Conservation (phyloP, 2,888 invertebrate species). For the Trichopria drosophilae region DNA sequence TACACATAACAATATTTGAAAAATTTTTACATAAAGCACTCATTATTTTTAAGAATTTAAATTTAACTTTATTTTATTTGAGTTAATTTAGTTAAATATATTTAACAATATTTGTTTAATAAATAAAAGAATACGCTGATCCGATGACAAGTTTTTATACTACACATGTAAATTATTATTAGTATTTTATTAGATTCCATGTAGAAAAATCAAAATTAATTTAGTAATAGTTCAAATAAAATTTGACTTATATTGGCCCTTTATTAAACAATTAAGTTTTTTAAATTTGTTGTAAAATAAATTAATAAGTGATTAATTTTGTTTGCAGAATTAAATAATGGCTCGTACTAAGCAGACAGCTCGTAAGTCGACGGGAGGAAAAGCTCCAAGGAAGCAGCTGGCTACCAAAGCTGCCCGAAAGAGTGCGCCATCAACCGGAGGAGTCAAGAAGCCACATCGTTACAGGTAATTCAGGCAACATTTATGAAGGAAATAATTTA, state of each 20-base stretch:
- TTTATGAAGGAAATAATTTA: background rate
- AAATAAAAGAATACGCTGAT: too few relatives aligned
- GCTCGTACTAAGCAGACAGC: constrained; percentile 98
- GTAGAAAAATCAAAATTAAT: too few relatives aligned
- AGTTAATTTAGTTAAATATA: too few relatives aligned
- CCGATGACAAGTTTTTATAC: too few relatives aligned
- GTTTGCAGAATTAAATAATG: constrained; percentile 65
- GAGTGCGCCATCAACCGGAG: constrained; percentile 92
- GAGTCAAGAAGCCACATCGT: constrained; percentile 96
- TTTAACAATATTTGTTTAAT: too few relatives aligned
- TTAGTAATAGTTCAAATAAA: constrained; percentile 15
- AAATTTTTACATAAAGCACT: too few relatives aligned
- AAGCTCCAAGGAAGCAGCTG: constrained; percentile 90
- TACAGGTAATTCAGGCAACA: constrained; percentile 63
- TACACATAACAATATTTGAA: too few relatives aligned
- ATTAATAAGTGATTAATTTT: background rate
- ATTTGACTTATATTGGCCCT: background rate
- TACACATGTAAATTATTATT: too few relatives aligned
- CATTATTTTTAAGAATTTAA: too few relatives aligned
- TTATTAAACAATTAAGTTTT: background rate
- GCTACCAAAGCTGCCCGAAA: constrained; percentile 95
- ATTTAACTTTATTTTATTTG: too few relatives aligned
- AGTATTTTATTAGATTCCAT: too few relatives aligned
- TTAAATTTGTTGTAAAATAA: background rate
- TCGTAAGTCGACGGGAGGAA: constrained; percentile 95